phyloP scores from a whole-genome alignment of 2,797 vertebrate genomes.

The Gallinago solitaria region DNA sequence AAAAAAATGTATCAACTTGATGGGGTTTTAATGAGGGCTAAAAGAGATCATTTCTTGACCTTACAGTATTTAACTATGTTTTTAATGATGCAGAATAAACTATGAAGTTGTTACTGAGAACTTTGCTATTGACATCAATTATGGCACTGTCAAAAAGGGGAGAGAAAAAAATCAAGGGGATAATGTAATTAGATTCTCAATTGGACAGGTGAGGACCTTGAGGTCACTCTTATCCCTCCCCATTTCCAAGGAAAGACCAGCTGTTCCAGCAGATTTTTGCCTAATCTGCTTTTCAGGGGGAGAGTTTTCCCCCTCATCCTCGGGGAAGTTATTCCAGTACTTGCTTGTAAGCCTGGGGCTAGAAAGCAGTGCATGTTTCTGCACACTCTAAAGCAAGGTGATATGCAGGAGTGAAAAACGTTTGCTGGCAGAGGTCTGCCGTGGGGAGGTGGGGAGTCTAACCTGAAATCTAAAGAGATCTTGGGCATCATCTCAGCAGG shows the following conservation, averaged over 20 bases:
- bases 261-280: background rate
- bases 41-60: background rate
- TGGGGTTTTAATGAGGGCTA: slow-evolving; percentile 16
- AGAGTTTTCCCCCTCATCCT: background rate
- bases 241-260: background rate
- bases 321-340: background rate
- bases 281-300: background rate
- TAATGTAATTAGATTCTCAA: background rate
- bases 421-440: background rate
- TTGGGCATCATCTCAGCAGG: background rate
- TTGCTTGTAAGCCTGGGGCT: background rate
- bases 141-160: background rate
- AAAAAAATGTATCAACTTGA: background rate
- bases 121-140: background rate
- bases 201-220: background rate
- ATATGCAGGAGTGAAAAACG: background rate
- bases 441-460: background rate
- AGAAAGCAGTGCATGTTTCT: background rate
- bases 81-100: background rate
- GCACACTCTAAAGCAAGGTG: background rate
- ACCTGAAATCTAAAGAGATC: background rate
- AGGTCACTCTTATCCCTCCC: background rate
- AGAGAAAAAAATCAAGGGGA: background rate
- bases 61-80: background rate
- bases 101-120: background rate